phyloP scores from a whole-genome alignment of 2,113 vertebrate species.

The Nestor notabilis region DNA sequence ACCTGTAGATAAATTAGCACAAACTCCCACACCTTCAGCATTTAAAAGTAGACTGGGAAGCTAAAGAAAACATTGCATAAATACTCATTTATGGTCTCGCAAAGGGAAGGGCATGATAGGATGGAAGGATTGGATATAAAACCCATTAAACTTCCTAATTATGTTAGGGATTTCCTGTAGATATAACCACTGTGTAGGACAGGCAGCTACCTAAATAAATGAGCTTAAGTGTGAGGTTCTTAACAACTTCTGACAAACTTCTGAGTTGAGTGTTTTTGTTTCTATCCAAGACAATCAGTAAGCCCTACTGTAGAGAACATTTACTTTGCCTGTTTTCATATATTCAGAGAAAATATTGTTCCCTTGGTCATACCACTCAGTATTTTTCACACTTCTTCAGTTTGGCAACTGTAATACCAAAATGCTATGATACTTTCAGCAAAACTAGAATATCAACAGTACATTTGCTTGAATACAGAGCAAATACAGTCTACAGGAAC shows the following conservation, averaged over 20 bases:
- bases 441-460: not conserved
- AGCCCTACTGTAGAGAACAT: not conserved
- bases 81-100: not conserved
- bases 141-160: not conserved
- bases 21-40: not conserved
- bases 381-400: not conserved
- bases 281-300: not conserved
- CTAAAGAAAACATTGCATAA: not conserved
- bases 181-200: not conserved
- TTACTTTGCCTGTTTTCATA: not conserved
- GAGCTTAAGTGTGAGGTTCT: not conserved
- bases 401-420: not conserved
- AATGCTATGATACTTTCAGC: not conserved
- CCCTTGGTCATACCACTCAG: not conserved
- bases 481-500: not conserved
- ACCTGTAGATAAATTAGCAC: not conserved
- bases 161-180: not conserved
- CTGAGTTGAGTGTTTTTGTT: not conserved
- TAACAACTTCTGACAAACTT: not conserved
- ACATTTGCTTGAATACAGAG: not conserved
- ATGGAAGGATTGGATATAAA: not conserved
- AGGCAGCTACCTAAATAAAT: not conserved
- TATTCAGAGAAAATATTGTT: not conserved
- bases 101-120: not conserved
- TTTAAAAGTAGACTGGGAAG: not conserved